These are phyloP conservation scores for Intellagama lesueurii DNA, from an alignment of 2,797 vertebrate genomes.

Conservation along the genomic window DNA sequence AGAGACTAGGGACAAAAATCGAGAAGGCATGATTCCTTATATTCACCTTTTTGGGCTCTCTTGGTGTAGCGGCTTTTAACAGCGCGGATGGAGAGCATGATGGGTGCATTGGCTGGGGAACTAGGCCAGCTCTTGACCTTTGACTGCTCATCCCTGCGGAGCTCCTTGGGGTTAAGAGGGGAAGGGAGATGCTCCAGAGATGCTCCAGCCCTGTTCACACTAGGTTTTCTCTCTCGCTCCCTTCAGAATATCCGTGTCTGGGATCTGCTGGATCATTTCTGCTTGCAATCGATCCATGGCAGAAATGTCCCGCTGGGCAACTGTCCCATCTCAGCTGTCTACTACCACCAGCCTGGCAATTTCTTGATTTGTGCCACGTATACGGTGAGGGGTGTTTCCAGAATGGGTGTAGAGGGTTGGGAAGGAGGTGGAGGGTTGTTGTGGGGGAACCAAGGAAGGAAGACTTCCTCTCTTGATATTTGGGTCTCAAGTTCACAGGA, in stretches of 20 bases:
- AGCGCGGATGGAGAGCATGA: too few species aligned
- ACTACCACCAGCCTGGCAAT: constrained; percentile 25
- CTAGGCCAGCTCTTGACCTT: too few species aligned
- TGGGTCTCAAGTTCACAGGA: too few species aligned
- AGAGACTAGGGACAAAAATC: too few species aligned
- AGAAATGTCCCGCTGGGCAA: constrained; percentile 51
- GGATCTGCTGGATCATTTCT: constrained; percentile 57
- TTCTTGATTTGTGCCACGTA: constrained; percentile 44
- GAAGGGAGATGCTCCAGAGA: not conserved
- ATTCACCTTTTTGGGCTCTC: too few species aligned
- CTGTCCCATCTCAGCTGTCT: constrained; percentile 54
- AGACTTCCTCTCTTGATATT: not conserved
- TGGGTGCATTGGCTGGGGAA: too few species aligned
- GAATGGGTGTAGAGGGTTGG: accelerated
- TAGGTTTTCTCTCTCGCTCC: not conserved
- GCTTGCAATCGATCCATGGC: constrained; percentile 67
- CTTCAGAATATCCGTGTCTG: constrained; percentile 56
- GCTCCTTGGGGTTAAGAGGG: too few species aligned
- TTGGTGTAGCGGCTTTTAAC: too few species aligned
- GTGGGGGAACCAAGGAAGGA: not conserved
- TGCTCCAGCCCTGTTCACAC: not conserved
- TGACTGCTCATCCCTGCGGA: too few species aligned
- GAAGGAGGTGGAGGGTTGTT: too few species aligned
- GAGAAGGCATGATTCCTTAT: too few species aligned
- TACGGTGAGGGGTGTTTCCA: constrained; percentile 13